phyloP scores from a whole-genome alignment of 2,888 invertebrate genomes.

The Spisula solida region DNA sequence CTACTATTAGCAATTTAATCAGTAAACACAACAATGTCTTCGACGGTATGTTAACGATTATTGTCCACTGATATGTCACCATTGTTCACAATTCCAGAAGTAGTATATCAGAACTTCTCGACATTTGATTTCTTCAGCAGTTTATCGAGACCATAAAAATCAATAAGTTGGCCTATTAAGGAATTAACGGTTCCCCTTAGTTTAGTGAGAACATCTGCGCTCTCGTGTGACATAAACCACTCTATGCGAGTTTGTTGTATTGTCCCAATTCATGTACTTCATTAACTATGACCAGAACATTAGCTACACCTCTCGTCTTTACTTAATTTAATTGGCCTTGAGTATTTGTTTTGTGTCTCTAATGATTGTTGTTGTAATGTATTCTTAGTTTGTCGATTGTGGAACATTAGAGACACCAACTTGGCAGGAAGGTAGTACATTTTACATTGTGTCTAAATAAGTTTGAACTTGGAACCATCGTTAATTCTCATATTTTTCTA shows the following conservation, averaged over 20 bases:
- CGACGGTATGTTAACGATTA: background rate
- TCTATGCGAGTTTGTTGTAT: background rate
- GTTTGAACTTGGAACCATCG: too few relatives aligned
- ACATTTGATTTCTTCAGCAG: conserved; percentile 33
- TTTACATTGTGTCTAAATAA: too few relatives aligned
- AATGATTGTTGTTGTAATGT: too few relatives aligned
- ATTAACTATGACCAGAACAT: background rate
- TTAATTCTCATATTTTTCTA: too few relatives aligned
- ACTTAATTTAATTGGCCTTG: background rate
- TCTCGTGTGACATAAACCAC: background rate
- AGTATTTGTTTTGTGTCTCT: too few relatives aligned
- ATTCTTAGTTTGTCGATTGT: too few relatives aligned
- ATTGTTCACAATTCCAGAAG: background rate
- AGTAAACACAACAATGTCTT: background rate
- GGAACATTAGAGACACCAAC: too few relatives aligned
- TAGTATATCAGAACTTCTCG: conserved; percentile 35
- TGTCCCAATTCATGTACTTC: background rate
- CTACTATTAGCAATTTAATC: too few relatives aligned
- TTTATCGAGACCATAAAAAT: conserved; percentile 42
- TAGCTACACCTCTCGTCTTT: background rate
- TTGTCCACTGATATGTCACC: background rate
- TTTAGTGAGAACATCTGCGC: background rate
- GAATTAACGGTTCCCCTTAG: conserved; percentile 33
- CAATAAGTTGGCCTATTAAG: conserved; percentile 42
- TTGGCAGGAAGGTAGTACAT: too few relatives aligned